Evolutionary conservation across 2,797 vertebrate genomes (phyloP), one percentile per base, ranked within the genome.

Genomic region (Allobates femoralis): DNA sequence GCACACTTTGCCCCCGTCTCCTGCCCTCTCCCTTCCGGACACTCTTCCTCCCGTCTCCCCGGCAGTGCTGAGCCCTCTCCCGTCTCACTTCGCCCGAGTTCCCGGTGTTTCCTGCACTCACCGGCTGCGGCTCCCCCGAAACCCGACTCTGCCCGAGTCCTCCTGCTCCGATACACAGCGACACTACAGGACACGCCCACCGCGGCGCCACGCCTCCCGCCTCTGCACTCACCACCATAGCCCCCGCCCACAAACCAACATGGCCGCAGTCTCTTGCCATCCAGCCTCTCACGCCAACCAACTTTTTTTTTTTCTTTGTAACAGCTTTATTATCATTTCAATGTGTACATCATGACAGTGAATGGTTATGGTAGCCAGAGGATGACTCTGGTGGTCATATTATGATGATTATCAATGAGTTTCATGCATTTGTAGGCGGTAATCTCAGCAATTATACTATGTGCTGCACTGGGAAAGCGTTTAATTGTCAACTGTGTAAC

Each of bases 131-230:
- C 60, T 76, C 18, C 79, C 51, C 23, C 14, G 21, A 15, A 19
- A 21, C 67, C 51, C 66, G 56, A 73, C 77, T 82, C 69, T 21
- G 15, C 14, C 26, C 34, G 50, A 34, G n/a, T 18, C 16, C 53
- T 66, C 32, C 73, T 6, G 46, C 55, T 46, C 66, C 58, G 60
- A 55, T 56, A 32, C 73, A 83, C 80, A 78, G 58, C 46, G 73
- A 77, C 79, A 87, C 85, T 82, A 23, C 79, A 19, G 12, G 18
- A 0, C 79, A 46, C 79, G 79, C 85, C 85, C 79, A 41, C 66
- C 56, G 1, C 53, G 3, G 7, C 56, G 53, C 7, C 85, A 81
- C 85, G 46, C 85, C 85, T 62, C 56, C 85, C 79, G 85, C 85
- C 80, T 71, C 85, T 87, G 80, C 85, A 32, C 75, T 56, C 19